Evolutionary conservation across 2,888 invertebrate genomes (phyloP).

Genomic region (Drosophila fungiperda): DNA sequence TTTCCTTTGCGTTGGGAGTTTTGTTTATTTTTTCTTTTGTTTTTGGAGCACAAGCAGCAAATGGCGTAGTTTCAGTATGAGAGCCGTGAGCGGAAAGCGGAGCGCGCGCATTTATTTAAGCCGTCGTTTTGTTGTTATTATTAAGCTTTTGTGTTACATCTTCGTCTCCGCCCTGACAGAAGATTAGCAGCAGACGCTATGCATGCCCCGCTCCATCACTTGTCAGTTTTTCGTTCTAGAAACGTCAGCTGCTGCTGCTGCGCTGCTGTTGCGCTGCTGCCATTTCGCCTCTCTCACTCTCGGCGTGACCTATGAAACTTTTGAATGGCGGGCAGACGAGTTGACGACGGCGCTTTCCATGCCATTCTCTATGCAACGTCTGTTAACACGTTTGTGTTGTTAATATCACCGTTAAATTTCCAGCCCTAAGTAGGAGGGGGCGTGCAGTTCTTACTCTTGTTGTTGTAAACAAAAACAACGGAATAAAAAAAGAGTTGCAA

Average conservation of each 20-base stretch:
- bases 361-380: slow-evolving; percentile 43
- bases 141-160: slow-evolving; percentile 29
- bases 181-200: slow-evolving; percentile 34
- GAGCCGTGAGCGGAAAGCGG: slow-evolving; percentile 4
- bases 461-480: slow-evolving; percentile 6
- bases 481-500: slow-evolving; percentile 4
- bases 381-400: slow-evolving; percentile 14
- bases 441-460: slow-evolving; percentile 3
- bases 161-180: slow-evolving; percentile 6
- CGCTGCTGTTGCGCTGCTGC: slow-evolving; percentile 18
- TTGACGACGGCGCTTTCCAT: slow-evolving; percentile 6
- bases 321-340: slow-evolving; percentile 28
- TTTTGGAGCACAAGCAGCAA: slow-evolving; percentile 40
- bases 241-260: slow-evolving; percentile 46
- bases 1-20: slow-evolving; percentile 24
- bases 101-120: slow-evolving; percentile 22
- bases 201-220: slow-evolving; percentile 29
- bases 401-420: slow-evolving; percentile 19
- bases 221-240: slow-evolving; percentile 66
- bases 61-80: slow-evolving; percentile 48
- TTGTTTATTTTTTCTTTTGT: slow-evolving; percentile 21
- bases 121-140: slow-evolving; percentile 23
- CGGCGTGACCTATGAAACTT: slow-evolving; percentile 74
- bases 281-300: slow-evolving; percentile 12
- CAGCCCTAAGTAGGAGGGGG: background rate